Evolutionary conservation across 2,113 vertebrate genomes (phyloP).

Genomic region (Peromyscus polionotus): DNA sequence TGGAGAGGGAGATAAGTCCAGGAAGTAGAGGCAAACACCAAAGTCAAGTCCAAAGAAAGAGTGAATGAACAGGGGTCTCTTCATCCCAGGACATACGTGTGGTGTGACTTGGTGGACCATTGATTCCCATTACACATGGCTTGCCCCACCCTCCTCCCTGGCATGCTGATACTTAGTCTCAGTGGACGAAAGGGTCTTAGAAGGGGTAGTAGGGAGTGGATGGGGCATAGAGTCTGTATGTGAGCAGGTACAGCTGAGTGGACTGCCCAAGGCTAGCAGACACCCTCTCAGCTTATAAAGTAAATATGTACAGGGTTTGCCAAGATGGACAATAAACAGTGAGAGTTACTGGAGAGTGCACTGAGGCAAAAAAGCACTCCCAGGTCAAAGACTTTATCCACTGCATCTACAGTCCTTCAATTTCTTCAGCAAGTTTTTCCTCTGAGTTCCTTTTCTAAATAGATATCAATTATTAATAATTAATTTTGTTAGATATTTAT

Average conservation of each 20-base stretch:
- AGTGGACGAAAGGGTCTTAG: neutral
- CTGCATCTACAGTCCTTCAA: neutral
- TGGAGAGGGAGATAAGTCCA: constrained; percentile 72
- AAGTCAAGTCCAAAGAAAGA: neutral
- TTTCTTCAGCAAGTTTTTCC: neutral
- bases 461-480: neutral
- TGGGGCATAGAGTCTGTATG: neutral
- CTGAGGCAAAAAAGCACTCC: neutral
- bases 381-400: neutral
- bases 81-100: neutral
- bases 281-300: neutral
- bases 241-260: neutral
- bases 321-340: neutral
- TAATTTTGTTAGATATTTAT: constrained; percentile 15
- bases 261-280: neutral
- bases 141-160: neutral
- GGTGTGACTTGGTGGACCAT: neutral
- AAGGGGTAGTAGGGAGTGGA: neutral
- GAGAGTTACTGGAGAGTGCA: neutral
- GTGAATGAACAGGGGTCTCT: neutral
- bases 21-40: constrained; percentile 63
- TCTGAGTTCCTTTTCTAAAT: neutral
- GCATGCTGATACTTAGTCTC: neutral
- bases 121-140: neutral
- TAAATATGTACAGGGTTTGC: neutral